Base-by-base conservation (phyloP, 2,888 invertebrate species). In the Petrolisthes cinctipes region DNA sequence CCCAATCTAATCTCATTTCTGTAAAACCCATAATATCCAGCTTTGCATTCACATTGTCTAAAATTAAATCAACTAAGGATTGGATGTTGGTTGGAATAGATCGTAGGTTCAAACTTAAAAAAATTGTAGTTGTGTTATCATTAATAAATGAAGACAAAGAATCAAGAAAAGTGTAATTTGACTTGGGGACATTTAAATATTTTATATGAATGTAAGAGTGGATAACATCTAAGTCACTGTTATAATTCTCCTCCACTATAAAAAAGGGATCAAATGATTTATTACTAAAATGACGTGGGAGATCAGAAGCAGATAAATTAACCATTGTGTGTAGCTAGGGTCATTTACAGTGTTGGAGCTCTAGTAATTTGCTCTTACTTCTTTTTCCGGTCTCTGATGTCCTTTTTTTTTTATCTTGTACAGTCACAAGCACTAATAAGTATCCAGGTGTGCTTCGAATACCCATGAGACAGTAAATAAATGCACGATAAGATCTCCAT, bases 21-120 rank as follows among this genome's bases (percentile, higher is more conserved):
- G 80, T 80, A 17, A 80, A 80, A 53, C 80, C 80, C 11, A 80
- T 7, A 61, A 81, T 20, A 37, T 57, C 23, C 9, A 81, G 9
- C 9, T 61, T 61, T 0, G n/a, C 54, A 23, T 5, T 17, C 9
- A 5, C 2, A 81, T 61, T 81, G 61, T 23, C 9, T 6, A 81
- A 53, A 66, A 81, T 37, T 6, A 23, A 11, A 61, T 81, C 81
- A 17, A 7, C 20, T 5, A 81, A 81, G 61, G 9, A 1, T 4
- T 81, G 23, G 5, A 81, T 4, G 51, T 61, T 81, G 5, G 37
- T 57, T 14, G 81, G 81, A 66, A 81, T 81, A 1, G 81, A 81
- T 14, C 81, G 0, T 14, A 81, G 56, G 51, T 81, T 81, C 51
- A 81, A 1, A 81, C n/a, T 61, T 2, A 54, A 51, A 4, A 78